Evolutionary conservation across 1,140 invertebrate species (phyloP), one percentile per base, ranked within the genome.

Genomic region (Halesus radiatus): DNA sequence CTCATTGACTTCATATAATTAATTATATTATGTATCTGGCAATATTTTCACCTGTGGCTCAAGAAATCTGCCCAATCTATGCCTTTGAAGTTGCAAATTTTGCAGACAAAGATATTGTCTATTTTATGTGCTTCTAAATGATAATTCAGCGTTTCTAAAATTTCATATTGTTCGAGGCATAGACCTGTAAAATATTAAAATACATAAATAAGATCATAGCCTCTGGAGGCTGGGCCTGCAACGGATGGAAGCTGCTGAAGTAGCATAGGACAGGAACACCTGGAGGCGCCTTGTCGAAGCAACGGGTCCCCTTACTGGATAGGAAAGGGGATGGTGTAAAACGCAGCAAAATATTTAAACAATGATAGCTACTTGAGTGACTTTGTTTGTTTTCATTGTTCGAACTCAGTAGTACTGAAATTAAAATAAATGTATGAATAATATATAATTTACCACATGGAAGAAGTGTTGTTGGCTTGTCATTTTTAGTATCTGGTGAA

Each of bases 1-100:
- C n/a, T 3, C 6, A 56, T 56, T 56, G 20, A 18, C n/a, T 56
- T 56, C n/a, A 56, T 56, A 18, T 5, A 18, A 7, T 56, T 56
- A 56, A 18, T 56, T 56, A 56, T 10, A 29, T 29, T 29, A 45
- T 37, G 32, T 37, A n/a, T n/a, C n/a, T n/a, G 7, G 37, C 16
- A 78, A 78, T 18, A 37, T 58, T 29, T 60, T 74, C 73, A 79
- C 77, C 77, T 72, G 26, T 79, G 77, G 29, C 64, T 32, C n/a
- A 72, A 58, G n/a, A 79, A 73, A 50, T 79, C 77, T 56, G 77
- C 77, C 64, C 64, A 79, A 58, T 79, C 77, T 4, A 79, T 37
- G 13, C 52, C 77, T 79, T 54, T 58, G 13, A 50, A 79, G 10
- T 72, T 16, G 53, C 77, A 79, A 16, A 73, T 29, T 54, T 54